Base-by-base conservation (phyloP, 64 coral and sea anemone genomes). In the Exaiptasia diaphana region DNA sequence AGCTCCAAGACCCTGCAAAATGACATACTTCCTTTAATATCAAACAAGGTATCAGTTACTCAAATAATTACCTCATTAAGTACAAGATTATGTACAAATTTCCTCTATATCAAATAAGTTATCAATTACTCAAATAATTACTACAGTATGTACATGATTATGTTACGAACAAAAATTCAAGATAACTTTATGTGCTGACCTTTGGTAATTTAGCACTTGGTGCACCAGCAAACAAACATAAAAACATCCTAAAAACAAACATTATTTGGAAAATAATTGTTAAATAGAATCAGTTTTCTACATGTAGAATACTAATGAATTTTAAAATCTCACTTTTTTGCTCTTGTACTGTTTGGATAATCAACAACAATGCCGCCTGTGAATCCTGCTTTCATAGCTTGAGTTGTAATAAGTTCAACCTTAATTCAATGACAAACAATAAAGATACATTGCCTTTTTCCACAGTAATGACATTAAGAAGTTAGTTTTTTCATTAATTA, bases 341-440 rank as follows among this genome's bases (percentile, higher is more conserved):
- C 94, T 68, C 89, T 79, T 18, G 94, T 92, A 68, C 94, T 97
- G 89, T 97, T 97, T 3, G 94, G 94, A 55, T 97, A 97, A 63
- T 97, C 94, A 31, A 97, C 89, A 14, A 97, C 94, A 38, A 97
- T 49, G 1, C 94, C 94, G 18, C 94, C 94, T 27, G 94, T 97
- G 25, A 97, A 97, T 15, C 94, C 94, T 20, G 94, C 94, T 74
- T 80, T 97, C 94, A 97, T 97, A 55, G 94, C 94, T 34, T 97
- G 94, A 41, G 84, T 56, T 25, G 94, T 97, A 23, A 97, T 91
- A 2, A 97, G 46, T 34, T 97, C 94, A 39, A 97, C 85, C 89
- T 97, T 41, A 13, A 35, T 4, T 36, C 58, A 85, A 63, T 33
- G 14, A 67, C 22, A 26, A 30, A 11, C 32, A 1, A 11, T 42